Evolutionary conservation across 37 sponge, comb jelly and placozoan species (phyloP), one percentile per base, ranked within the genome.

Genomic region (Corticium candelabrum): DNA sequence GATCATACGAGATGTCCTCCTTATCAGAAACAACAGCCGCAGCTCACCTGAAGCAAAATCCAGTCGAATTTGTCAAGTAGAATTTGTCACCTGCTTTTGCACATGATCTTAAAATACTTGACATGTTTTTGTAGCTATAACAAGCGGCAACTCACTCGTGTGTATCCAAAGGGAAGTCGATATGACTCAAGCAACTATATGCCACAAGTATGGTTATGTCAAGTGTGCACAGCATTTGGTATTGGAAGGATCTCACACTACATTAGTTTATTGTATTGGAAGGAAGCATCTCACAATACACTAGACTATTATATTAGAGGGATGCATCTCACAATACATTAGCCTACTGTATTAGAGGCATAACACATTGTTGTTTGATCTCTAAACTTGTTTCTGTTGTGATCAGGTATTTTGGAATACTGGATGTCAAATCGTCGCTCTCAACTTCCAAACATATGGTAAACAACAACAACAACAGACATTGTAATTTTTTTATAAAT

Each of bases 341-440:
- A n/a, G n/a, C n/a, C n/a, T n/a, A n/a, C n/a, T n/a, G n/a, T n/a
- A n/a, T n/a, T n/a, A n/a, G n/a, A n/a, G n/a, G n/a, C n/a, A n/a
- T n/a, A n/a, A n/a, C n/a, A n/a, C n/a, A n/a, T n/a, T n/a, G n/a
- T 72, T 21, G 29, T 72, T 72, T 72, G 32, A 72, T 72, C 36
- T n/a, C 74, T 15, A 27, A 72, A n/a, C 74, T 32, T 27, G 11
- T 15, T 0, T 83, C 70, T 1, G n/a, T 29, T 15, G 39, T 34
- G 32, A 35, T n/a, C 77, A 93, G 90, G 82, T 89, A 0, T 91
- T 81, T 74, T 95, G 96, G 96, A 89, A 89, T 87, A 93, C 83
- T 37, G 96, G 96, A 31, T 91, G 90, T 79, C 96, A 95, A 69
- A 84, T 95, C 85, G 96, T 95, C 35, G 87, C 96, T 35, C 86